These are phyloP conservation scores for Drosophila varians DNA, from an alignment of 1,140 invertebrate species.

Conservation along the genomic window DNA sequence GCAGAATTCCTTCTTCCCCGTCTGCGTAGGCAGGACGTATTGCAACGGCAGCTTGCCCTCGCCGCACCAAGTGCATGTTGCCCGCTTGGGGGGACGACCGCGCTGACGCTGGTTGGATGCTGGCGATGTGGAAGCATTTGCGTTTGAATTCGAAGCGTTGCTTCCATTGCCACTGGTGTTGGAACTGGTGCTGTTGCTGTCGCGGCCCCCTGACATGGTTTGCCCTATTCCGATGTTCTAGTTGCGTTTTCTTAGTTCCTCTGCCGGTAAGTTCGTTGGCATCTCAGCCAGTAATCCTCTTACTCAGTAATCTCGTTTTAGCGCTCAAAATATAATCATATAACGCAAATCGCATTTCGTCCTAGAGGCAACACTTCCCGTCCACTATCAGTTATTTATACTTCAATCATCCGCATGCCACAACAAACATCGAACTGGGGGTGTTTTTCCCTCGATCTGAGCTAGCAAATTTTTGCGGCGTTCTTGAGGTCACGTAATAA, in stretches of 20 bases:
- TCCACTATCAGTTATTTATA: neutral
- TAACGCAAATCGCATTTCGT: slow-evolving; percentile 38
- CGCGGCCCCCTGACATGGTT: slow-evolving; percentile 76
- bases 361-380: neutral
- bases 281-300: slow-evolving; percentile 33
- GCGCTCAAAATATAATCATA: slow-evolving; percentile 52
- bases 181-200: slow-evolving; percentile 44
- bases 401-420: neutral
- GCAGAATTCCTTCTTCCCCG: slow-evolving; percentile 96
- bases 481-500: slow-evolving; percentile 55
- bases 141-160: slow-evolving; percentile 26
- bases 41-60: slow-evolving; percentile 92
- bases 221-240: slow-evolving; percentile 3
- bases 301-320: slow-evolving; percentile 36
- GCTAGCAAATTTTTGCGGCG: slow-evolving; percentile 31
- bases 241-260: slow-evolving; percentile 5
- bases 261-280: slow-evolving; percentile 27
- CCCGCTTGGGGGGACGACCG: slow-evolving; percentile 90
- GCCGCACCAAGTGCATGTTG: slow-evolving; percentile 93
- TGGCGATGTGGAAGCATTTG: slow-evolving; percentile 52
- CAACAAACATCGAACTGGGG: too few species aligned
- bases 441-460: slow-evolving; percentile 18
- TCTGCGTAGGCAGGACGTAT: slow-evolving; percentile 93
- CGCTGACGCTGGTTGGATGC: slow-evolving; percentile 83
- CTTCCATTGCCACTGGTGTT: slow-evolving; percentile 32